Base-by-base conservation (phyloP, 2,113 vertebrate genomes). In the Struthidea cinerea region DNA sequence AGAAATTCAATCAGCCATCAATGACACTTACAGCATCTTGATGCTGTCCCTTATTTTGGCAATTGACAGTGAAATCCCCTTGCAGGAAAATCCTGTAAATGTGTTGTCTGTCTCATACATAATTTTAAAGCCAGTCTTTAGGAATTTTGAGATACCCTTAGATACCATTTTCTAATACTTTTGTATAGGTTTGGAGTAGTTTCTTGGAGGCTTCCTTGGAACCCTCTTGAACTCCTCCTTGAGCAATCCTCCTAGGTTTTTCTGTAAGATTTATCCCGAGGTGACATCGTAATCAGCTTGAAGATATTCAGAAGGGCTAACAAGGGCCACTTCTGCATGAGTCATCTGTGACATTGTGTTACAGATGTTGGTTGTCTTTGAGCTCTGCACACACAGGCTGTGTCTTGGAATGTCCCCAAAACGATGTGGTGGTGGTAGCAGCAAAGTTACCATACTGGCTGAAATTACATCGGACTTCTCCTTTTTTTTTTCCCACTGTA, bases 401-500 rank as follows among this genome's bases (percentile, higher is more conserved):
- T 5, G 2, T 65, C 64, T 89, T 53, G 64, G 9, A 90, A 57
- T 26, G 23, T 82, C 68, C 75, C 28, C 32, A 35, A 7, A 87
- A 24, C 0, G 0, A n/a, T 46, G 56, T 23, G 28, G 27, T 41
- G 26, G 33, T 68, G 65, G n/a, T n/a, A n/a, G 27, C 71, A 76
- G 44, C 30, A n/a, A 70, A 77, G 70, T 80, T 47, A 16, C 67
- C 22, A 3, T 46, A 28, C 12, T 26, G 16, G 5, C 86, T 84
- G 74, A 84, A 93, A 39, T 96, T 5, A 94, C 35, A 22, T 8
- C 27, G 17, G 28, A 28, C 21, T 90, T 82, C 70, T 79, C 35
- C 10, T 59, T 78, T 95, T 68, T 67, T 80, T 94, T 76, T 71
- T 26, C 77, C 68, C 55, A 26, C 84, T 90, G 15, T 95, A 99